Base-by-base conservation (phyloP, 1,140 invertebrate species). In the Hypsibius dujardini region DNA sequence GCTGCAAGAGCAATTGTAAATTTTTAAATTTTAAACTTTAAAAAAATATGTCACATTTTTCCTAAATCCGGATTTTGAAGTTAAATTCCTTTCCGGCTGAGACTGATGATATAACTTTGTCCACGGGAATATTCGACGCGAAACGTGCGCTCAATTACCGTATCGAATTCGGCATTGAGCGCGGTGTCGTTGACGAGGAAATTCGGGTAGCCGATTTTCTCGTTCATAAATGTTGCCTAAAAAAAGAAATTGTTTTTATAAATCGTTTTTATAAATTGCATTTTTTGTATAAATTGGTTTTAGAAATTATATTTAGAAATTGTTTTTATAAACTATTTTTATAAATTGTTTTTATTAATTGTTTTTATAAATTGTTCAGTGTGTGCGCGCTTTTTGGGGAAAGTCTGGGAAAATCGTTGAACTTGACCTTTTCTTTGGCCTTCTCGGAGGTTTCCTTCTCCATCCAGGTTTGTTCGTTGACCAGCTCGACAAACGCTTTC, bases 401-500 rank as follows among this genome's bases (percentile, higher is more conserved):
- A 69, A 69, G 7, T 28, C 7, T 45, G 28, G 40, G 40, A 7
- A 28, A 7, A 45, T 69, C 15, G 46, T 47, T 69, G 7, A 28
- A 15, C 59, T n/a, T 56, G 2, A 78, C 79, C 73, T 84, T 82
- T 74, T 86, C 85, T 76, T 88, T 87, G 12, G 90, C 89, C n/a
- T 92, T 89, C 1, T 84, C 81, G 74, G 88, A 81, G 1, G 90
- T 94, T 77, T 90, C 87, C 70, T 87, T 84, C 75, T 93, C 90
- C 88, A 94, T 92, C 90, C 90, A 94, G 73, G 88, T 83, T 79
- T 91, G 91, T 77, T 91, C 87, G 3, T 86, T 84, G 1, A 94
- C 79, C 0, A 92, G 79, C 76, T 93, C 89, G 74, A 90, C 89
- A 76, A 94, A 93, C 1, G 91, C 89, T 75, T 90, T 88, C 50